Percentiles rank a stretch among this genome's conserved stretches.
These are phyloP conservation scores for Ageneiosus marmoratus DNA, from an alignment of 2,113 vertebrate species.

Conservation along the genomic window DNA sequence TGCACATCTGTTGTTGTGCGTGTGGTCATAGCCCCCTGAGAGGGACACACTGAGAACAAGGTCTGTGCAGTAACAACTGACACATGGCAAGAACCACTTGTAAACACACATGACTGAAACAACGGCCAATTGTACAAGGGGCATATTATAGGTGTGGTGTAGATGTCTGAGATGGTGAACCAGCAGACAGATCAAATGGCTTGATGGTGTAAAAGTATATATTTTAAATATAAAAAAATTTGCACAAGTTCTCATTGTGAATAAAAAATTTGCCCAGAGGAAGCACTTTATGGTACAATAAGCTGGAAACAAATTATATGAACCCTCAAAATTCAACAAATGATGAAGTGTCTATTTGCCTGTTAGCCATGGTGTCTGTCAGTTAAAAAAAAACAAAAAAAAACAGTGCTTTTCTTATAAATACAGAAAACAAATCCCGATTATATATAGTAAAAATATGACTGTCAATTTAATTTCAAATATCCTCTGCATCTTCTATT, in stretches of 20 bases:
- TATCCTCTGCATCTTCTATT: not conserved
- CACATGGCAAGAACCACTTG: not conserved
- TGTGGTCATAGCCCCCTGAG: not conserved
- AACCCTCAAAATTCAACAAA: not conserved
- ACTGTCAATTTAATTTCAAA: not conserved
- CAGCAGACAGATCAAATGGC: not conserved
- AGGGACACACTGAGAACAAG: slow-evolving; percentile 4
- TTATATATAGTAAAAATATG: not conserved
- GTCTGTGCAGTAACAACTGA: slow-evolving; percentile 1
- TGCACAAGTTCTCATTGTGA: not conserved
- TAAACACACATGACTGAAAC: slow-evolving; percentile 17
- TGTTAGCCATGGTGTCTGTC: not conserved
- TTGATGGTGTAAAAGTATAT: too few species aligned
- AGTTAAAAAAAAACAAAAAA: not conserved
- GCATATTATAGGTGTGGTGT: not conserved
- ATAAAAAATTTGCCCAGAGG: not conserved
- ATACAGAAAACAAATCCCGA: not conserved
- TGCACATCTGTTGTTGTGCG: not conserved
- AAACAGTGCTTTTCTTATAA: not conserved
- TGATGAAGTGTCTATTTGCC: not conserved
- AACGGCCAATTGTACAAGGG: not conserved
- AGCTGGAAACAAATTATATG: not conserved
- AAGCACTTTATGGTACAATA: not conserved
- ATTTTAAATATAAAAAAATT: too few species aligned
- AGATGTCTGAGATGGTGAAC: not conserved